A percentile compares a stretch with the other conserved stretches of the same genome.
phyloP scores from a whole-genome alignment of 2,113 vertebrate species.

The Hyla sarda region DNA sequence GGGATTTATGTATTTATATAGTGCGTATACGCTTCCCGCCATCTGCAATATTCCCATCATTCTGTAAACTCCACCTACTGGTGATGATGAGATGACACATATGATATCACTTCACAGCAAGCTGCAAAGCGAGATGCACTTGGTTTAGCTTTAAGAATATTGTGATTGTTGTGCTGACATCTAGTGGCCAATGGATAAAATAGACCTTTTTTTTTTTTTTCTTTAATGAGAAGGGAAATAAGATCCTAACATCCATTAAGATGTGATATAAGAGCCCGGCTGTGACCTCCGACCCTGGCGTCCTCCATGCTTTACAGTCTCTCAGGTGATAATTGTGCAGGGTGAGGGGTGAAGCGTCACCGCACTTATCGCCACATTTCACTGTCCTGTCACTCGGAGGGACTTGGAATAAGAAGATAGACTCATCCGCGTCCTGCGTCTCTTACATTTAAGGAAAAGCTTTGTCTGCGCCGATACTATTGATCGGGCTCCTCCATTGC shows the following conservation, averaged over 20 bases:
- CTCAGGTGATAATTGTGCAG: not conserved
- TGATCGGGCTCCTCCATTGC: constrained; percentile 13
- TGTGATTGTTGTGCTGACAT: not conserved
- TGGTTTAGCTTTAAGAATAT: not conserved
- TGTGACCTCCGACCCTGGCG: not conserved
- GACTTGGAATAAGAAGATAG: constrained; percentile 13
- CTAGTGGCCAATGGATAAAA: not conserved
- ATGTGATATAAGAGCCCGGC: not conserved
- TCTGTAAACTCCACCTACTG: not conserved
- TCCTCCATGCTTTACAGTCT: not conserved
- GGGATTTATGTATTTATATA: no score
- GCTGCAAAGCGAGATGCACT: not conserved
- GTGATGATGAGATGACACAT: not conserved
- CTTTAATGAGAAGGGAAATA: no score
- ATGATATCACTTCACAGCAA: not conserved
- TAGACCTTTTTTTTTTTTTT: not conserved
- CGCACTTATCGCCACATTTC: not conserved
- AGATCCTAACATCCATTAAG: not conserved
- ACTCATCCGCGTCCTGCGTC: constrained; percentile 6
- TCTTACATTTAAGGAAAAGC: constrained; percentile 25
- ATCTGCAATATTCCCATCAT: no score
- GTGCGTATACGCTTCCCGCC: not conserved
- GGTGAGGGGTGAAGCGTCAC: not conserved
- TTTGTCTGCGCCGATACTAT: constrained; percentile 28
- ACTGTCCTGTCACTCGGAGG: constrained; percentile 7